Percentiles rank a stretch among this genome's conserved stretches.
Evolutionary conservation across 2,797 vertebrate genomes (phyloP).

Genomic region (Rhadinocentrus ornatus): DNA sequence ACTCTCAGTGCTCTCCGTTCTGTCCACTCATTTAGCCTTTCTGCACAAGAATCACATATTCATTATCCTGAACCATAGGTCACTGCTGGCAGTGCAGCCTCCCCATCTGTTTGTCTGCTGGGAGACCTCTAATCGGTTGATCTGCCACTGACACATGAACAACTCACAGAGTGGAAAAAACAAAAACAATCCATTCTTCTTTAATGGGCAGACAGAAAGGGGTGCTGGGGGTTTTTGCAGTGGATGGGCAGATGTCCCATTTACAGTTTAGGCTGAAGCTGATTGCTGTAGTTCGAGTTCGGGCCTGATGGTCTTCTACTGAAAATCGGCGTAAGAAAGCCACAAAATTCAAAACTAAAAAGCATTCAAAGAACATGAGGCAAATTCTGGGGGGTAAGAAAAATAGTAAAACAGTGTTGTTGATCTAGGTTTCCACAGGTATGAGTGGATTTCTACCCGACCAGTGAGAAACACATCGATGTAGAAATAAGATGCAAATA

Average conservation of each 20-base stretch:
- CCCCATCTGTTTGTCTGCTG: not conserved
- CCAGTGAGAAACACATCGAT: not conserved
- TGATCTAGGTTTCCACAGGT: not conserved
- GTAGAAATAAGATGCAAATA: not conserved
- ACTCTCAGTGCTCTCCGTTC: too few relatives aligned
- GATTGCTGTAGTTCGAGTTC: too few relatives aligned
- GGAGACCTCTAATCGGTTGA: not conserved
- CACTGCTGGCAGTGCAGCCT: not conserved
- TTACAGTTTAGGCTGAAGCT: too few relatives aligned
- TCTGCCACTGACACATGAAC: not conserved
- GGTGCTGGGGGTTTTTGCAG: too few relatives aligned
- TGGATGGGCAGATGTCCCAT: too few relatives aligned
- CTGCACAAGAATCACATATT: not conserved
- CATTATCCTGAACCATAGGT: not conserved
- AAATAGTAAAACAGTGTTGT: not conserved
- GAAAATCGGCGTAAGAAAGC: not conserved
- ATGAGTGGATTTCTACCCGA: not conserved
- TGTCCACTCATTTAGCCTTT: not conserved
- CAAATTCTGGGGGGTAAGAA: not conserved
- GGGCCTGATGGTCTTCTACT: not conserved
- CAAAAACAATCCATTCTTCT: not conserved
- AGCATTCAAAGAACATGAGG: not conserved
- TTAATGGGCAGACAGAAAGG: not conserved
- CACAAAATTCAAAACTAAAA: too few relatives aligned
- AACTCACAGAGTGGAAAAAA: not conserved